Conservation (phyloP, 2,797 vertebrate genomes). For the Lagorchestes hirsutus region DNA sequence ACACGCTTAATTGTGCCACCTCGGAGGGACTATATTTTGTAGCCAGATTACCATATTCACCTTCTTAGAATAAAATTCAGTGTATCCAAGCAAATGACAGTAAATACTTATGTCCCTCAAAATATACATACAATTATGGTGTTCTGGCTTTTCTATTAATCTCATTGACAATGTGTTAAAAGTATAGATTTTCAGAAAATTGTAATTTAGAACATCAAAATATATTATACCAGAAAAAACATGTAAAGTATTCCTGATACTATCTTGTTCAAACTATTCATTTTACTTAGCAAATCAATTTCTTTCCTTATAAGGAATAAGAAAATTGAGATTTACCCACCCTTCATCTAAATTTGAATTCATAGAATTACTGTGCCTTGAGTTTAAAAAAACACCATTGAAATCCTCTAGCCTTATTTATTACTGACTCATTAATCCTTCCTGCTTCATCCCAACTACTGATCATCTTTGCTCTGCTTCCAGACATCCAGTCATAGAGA, state of each 20-base stretch:
- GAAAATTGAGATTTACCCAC: no score
- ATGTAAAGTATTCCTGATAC: no score
- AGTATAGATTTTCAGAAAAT: not conserved
- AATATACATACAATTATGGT: not conserved
- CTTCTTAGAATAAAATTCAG: not conserved
- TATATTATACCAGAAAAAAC: no score
- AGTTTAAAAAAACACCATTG: no score
- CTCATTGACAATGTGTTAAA: slow-evolving; percentile 5
- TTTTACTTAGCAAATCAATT: no score
- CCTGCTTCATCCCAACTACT: not conserved
- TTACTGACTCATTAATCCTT: not conserved
- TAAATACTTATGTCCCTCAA: not conserved
- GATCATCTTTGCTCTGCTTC: not conserved
- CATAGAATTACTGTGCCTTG: no score
- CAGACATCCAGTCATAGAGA: not conserved
- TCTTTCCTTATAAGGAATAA: no score
- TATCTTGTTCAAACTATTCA: no score
- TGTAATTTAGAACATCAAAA: slow-evolving; percentile 11
- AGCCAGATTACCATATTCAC: not conserved
- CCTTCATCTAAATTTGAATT: no score
- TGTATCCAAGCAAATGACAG: not conserved
- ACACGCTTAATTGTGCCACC: no score
- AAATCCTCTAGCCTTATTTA: not conserved
- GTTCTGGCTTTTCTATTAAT: not conserved
- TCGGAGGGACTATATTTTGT: not conserved